Evolutionary conservation across 2,888 invertebrate genomes (phyloP).

Genomic region (Lobophora halterata): DNA sequence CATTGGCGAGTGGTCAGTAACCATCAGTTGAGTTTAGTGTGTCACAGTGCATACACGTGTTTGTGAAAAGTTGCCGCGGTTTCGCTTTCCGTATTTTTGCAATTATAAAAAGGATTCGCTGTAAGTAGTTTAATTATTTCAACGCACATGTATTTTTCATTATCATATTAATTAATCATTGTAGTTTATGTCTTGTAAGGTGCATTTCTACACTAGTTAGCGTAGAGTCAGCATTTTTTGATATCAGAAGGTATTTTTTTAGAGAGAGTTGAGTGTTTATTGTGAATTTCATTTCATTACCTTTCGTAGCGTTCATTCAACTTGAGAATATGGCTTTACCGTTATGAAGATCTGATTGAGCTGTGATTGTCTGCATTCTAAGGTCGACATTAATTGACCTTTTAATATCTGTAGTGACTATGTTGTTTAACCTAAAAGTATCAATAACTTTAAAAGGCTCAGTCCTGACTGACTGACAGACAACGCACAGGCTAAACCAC

Average conservation of each 20-base stretch:
- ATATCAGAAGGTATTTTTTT: conserved; percentile 25
- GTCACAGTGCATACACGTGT: conserved; percentile 55
- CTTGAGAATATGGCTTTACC: conserved; percentile 14
- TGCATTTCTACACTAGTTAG: conserved; percentile 30
- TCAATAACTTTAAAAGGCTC: too few species aligned
- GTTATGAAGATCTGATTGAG: conserved; percentile 19
- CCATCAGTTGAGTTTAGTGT: conserved; percentile 63
- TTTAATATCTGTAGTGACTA: conserved; percentile 21
- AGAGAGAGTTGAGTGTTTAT: conserved; percentile 8
- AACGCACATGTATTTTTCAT: background rate
- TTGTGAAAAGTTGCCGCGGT: conserved; percentile 21
- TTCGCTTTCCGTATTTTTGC: conserved; percentile 19
- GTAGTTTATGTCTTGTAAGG: background rate
- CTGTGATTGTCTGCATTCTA: too few species aligned
- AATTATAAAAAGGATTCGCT: conserved; percentile 18
- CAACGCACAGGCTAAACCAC: too few species aligned
- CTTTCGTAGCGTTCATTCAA: conserved; percentile 16
- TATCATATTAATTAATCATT: background rate
- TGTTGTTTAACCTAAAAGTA: too few species aligned
- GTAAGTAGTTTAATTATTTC: conserved; percentile 20
- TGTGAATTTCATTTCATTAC: background rate
- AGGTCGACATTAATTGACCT: conserved; percentile 39
- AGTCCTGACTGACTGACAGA: too few species aligned
- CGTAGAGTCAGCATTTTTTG: conserved; percentile 30
- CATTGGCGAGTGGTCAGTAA: conserved; percentile 44